A percentile compares a stretch with the other conserved stretches of the same genome.
phyloP scores from a whole-genome alignment of 2,888 invertebrate species.

The Caenorhabditis uteleia region DNA sequence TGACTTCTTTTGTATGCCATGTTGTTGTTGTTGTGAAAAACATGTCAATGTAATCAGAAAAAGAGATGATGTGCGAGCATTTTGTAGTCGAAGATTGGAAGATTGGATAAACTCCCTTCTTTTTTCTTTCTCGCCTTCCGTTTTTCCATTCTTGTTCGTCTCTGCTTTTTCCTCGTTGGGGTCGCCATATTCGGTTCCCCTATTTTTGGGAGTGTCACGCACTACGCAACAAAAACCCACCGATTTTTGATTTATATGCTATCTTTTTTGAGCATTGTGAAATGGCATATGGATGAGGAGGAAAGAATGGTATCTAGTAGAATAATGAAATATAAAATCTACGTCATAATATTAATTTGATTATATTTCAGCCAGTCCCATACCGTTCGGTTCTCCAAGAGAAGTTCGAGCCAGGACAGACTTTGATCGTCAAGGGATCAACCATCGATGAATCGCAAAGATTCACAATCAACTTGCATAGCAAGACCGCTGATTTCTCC shows the following conservation, averaged over 20 bases:
- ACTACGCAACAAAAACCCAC: no score
- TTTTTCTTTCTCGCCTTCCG: no score
- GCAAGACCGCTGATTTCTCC: conserved; percentile 66
- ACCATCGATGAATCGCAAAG: conserved; percentile 65
- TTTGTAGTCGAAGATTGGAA: no score
- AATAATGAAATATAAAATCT: background rate
- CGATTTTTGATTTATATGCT: conserved; percentile 25
- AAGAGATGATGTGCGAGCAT: no score
- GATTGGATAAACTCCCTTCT: no score
- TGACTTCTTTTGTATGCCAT: no score
- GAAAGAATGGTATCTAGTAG: conserved; percentile 18
- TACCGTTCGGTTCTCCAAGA: conserved; percentile 67
- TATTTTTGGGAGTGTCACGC: conserved; percentile 29
- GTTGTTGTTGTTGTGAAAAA: no score
- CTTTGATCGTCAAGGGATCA: conserved; percentile 67
- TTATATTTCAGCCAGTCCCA: conserved; percentile 61
- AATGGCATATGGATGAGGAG: conserved; percentile 43
- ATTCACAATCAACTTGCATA: conserved; percentile 68
- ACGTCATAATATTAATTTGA: background rate
- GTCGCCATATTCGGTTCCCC: conserved; percentile 17
- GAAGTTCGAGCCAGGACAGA: conserved; percentile 67
- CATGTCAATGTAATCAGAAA: no score
- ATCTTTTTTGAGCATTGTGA: conserved; percentile 37
- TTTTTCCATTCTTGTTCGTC: no score
- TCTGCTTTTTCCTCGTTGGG: conserved; percentile 7